Evolutionary conservation across 2,113 vertebrate species (phyloP).

Genomic region (Ranitomeya variabilis): DNA sequence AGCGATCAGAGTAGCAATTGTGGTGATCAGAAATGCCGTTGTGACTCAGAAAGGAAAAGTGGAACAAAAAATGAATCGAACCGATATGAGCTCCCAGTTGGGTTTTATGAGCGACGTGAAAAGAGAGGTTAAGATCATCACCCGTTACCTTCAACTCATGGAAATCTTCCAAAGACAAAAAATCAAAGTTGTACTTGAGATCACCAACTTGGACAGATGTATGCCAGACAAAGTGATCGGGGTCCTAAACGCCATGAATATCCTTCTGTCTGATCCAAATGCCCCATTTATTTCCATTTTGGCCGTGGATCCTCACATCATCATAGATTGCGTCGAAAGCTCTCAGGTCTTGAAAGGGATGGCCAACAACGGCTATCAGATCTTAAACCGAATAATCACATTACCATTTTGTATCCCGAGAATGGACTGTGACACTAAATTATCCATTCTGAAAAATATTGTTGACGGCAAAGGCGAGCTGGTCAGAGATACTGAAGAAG

Average conservation of each 20-base stretch:
- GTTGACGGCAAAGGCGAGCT: not conserved
- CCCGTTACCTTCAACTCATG: slow-evolving; percentile 77
- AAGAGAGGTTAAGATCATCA: slow-evolving; percentile 75
- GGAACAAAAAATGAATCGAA: slow-evolving; percentile 72
- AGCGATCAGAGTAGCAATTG: slow-evolving; percentile 60
- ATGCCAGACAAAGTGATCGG: slow-evolving; percentile 74
- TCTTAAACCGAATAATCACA: slow-evolving; percentile 76
- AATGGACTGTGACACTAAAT: slow-evolving; percentile 68
- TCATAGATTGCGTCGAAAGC: slow-evolving; percentile 75
- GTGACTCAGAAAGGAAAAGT: slow-evolving; percentile 71
- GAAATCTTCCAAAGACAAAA: slow-evolving; percentile 76
- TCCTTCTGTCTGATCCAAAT: slow-evolving; percentile 77
- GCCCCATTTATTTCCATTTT: slow-evolving; percentile 80
- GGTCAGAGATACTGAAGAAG: slow-evolving; percentile 28
- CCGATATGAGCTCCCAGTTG: slow-evolving; percentile 72
- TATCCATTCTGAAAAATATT: slow-evolving; percentile 66
- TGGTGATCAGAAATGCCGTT: slow-evolving; percentile 72
- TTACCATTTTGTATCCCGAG: slow-evolving; percentile 77
- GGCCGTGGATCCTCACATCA: slow-evolving; percentile 76
- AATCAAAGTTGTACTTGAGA: slow-evolving; percentile 77
- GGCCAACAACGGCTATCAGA: slow-evolving; percentile 69
- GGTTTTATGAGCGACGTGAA: slow-evolving; percentile 82
- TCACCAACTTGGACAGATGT: slow-evolving; percentile 78
- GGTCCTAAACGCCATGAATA: slow-evolving; percentile 78
- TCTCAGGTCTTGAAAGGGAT: slow-evolving; percentile 67